A percentile compares a stretch with the other conserved stretches of the same genome.
Evolutionary conservation across 1,140 invertebrate species (phyloP).

Genomic region (Drosophila punjabiensis): DNA sequence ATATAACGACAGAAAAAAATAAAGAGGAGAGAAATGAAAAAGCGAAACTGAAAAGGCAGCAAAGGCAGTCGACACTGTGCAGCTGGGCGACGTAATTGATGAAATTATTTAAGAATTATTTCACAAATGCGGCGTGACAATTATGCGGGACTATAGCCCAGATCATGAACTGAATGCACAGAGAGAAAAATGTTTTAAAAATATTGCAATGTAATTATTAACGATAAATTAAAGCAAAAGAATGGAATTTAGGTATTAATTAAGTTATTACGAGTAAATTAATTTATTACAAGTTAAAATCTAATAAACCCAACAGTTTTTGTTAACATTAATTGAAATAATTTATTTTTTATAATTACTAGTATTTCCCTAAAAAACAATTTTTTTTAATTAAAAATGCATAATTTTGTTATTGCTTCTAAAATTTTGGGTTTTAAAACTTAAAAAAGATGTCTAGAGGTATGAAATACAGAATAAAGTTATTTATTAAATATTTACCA

Average conservation of each 20-base stretch:
- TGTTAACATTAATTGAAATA: background rate
- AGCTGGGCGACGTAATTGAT: slow-evolving; percentile 73
- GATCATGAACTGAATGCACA: slow-evolving; percentile 38
- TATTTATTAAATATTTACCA: too few relatives aligned
- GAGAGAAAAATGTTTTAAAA: slow-evolving; percentile 19
- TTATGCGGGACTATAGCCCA: slow-evolving; percentile 61
- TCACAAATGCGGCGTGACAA: slow-evolving; percentile 77
- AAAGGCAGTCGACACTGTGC: slow-evolving; percentile 26
- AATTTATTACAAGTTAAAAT: background rate
- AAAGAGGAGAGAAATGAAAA: background rate
- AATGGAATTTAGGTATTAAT: background rate
- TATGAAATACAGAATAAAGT: too few relatives aligned
- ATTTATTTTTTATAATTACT: background rate
- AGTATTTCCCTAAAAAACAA: too few relatives aligned
- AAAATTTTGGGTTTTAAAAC: too few relatives aligned
- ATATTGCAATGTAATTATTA: background rate
- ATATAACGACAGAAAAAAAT: background rate
- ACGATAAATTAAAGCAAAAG: background rate
- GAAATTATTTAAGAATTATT: slow-evolving; percentile 83
- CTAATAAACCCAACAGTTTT: background rate
- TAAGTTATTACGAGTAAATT: background rate
- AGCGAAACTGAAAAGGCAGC: slow-evolving; percentile 20
- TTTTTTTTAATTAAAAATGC: too few relatives aligned
- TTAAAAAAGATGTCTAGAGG: too few relatives aligned
- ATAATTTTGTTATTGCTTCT: too few relatives aligned